Evolutionary conservation across 1,140 invertebrate species (phyloP).

Genomic region (Laupala kohalensis): DNA sequence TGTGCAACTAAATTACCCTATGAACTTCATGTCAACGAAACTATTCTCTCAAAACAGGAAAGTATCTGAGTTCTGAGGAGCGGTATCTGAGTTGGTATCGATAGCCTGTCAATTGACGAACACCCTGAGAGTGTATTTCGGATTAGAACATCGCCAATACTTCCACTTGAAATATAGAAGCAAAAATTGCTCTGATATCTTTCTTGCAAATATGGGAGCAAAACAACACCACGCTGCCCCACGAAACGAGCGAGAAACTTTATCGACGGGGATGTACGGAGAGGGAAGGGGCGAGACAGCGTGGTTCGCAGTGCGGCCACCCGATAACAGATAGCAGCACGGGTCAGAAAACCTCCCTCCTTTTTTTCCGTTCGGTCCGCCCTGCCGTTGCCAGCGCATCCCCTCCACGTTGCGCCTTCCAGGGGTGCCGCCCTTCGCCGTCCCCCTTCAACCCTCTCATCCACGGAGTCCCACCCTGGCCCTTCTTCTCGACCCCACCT

Average conservation of each 20-base stretch:
- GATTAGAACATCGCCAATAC: background rate
- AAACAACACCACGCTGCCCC: background rate
- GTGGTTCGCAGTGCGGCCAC: background rate
- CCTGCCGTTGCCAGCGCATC: no score
- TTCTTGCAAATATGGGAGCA: no score
- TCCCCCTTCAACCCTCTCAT: background rate
- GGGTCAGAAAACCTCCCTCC: background rate
- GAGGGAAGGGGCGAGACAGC: background rate
- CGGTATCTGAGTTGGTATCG: no score
- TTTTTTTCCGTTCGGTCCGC: no score
- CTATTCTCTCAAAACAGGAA: no score
- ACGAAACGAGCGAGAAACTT: background rate
- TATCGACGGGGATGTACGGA: no score
- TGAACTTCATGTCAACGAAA: no score
- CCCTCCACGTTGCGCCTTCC: no score
- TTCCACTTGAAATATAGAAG: background rate
- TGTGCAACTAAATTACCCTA: no score
- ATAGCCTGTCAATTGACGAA: background rate
- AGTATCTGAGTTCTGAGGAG: no score
- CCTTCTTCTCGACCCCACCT: background rate
- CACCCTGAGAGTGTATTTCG: background rate
- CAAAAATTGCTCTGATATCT: no score
- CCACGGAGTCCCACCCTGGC: no score
- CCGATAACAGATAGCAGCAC: background rate
- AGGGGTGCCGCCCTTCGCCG: background rate